Evolutionary conservation across 1,140 invertebrate species (phyloP), one percentile per base, ranked within the genome.

Genomic region (Callitettix versicolor): DNA sequence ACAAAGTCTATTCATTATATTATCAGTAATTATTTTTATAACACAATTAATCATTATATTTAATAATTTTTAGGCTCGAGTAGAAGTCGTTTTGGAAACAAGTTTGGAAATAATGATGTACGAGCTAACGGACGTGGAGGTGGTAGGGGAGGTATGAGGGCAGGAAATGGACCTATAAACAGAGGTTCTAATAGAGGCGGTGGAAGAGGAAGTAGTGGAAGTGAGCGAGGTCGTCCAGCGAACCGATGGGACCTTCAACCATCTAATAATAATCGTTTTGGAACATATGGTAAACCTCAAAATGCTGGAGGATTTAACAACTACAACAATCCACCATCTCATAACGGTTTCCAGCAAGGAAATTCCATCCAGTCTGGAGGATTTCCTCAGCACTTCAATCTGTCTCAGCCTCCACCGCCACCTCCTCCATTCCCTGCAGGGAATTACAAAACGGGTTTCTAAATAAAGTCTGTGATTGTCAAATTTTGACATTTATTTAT

Each of bases 391-490:
- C 34, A 51, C 18, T 38, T 51, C 33, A 51, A 51, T 34, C 36
- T 51, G 18, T 36, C 15, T 30, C 30, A 26, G 20, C 48, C 48
- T 33, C 48, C 48, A 15, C 48, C 48, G 12, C 48, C 48, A 2
- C 48, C 48, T 36, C 48, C 48, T n/a, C 18, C 30, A 17, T 26
- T 36, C 18, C 15, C 48, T 17, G 18, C 12, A 30, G 26, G 26
- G 9, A 30, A 30, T 9, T 30, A 30, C 26, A 30, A 30, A 9
- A 4, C 26, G 9, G 26, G 26, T 30, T 30, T 30, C 26, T 30
- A 30, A 30, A 9, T 30, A 30, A 30, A 30, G 26, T 30, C 26
- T 30, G 26, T 30, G 26, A 30, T 30, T 30, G 26, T 30, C 26
- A 30, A 30, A 30, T 30, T 30, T 30, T 30, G 26, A 30, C 26